Conservation (phyloP, 2,113 vertebrate genomes). For the Tor tambroides region DNA sequence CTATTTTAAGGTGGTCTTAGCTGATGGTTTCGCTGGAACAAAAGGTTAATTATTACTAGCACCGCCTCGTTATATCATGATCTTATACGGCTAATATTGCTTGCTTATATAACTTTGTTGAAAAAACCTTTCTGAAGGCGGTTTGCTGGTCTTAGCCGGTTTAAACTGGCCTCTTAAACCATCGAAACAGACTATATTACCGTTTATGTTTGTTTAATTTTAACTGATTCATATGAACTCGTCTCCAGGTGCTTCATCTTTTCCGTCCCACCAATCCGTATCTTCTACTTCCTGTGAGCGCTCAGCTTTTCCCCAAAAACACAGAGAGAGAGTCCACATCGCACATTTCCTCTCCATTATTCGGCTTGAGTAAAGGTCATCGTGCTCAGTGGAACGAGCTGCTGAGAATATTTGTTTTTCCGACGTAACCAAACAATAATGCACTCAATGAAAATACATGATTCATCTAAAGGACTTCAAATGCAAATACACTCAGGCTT, state of each 20-base stretch:
- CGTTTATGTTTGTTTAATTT: background rate
- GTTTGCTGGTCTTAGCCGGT: background rate
- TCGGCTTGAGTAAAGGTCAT: slow-evolving; percentile 3
- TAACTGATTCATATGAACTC: too few species aligned
- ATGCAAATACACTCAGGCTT: background rate
- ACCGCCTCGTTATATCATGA: background rate
- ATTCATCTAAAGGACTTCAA: background rate
- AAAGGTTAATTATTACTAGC: background rate
- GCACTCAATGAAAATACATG: background rate
- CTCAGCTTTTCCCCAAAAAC: background rate
- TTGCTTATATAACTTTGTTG: background rate
- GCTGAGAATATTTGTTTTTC: slow-evolving; percentile 8
- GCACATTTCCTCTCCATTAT: slow-evolving; percentile 19
- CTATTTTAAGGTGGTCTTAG: background rate
- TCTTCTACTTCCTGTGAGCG: background rate
- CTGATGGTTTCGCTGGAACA: background rate
- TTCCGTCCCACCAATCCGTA: background rate
- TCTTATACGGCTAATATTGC: background rate
- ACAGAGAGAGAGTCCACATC: background rate
- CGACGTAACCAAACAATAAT: background rate
- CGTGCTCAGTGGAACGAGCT: background rate
- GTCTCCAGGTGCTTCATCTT: background rate
- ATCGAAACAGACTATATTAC: background rate
- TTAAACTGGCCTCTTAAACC: background rate
- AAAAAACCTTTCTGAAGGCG: too few species aligned